These are phyloP conservation scores for Chrysomela aeneicollis DNA, from an alignment of 2,888 invertebrate species.

Conservation along the genomic window DNA sequence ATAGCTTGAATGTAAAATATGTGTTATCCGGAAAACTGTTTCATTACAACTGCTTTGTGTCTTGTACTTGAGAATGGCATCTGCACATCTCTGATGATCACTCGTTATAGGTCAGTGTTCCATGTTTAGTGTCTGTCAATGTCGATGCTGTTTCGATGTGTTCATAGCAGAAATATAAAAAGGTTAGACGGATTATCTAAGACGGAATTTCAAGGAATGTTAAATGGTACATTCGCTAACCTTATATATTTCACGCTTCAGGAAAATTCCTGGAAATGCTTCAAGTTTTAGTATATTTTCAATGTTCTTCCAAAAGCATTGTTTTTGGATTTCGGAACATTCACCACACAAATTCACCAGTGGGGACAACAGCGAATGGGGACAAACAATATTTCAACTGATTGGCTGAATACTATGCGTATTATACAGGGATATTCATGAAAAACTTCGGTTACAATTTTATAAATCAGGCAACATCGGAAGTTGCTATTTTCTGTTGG, in stretches of 20 bases:
- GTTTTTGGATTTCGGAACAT: no score
- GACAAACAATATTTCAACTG: no score
- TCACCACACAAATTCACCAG: no score
- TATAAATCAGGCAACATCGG: no score
- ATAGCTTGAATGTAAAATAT: slow-evolving; percentile 24
- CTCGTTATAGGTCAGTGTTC: slow-evolving; percentile 44
- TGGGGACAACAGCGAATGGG: no score
- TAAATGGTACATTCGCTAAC: background rate
- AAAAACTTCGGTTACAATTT: no score
- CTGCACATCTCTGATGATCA: slow-evolving; percentile 48
- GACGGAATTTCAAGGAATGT: no score
- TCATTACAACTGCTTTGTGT: background rate
- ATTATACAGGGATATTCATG: no score
- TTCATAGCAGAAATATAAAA: slow-evolving; percentile 24
- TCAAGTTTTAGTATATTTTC: background rate
- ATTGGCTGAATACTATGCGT: background rate
- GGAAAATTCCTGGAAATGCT: background rate
- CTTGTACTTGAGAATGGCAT: slow-evolving; percentile 4
- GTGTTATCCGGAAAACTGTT: background rate
- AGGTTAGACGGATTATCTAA: background rate
- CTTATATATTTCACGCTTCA: background rate
- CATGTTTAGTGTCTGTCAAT: slow-evolving; percentile 45
- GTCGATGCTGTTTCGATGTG: slow-evolving; percentile 51
- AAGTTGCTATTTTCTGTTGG: no score
- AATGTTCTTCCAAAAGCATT: background rate